Base-by-base conservation (phyloP, 1,140 invertebrate genomes). In the Drosophila trapezifrons region DNA sequence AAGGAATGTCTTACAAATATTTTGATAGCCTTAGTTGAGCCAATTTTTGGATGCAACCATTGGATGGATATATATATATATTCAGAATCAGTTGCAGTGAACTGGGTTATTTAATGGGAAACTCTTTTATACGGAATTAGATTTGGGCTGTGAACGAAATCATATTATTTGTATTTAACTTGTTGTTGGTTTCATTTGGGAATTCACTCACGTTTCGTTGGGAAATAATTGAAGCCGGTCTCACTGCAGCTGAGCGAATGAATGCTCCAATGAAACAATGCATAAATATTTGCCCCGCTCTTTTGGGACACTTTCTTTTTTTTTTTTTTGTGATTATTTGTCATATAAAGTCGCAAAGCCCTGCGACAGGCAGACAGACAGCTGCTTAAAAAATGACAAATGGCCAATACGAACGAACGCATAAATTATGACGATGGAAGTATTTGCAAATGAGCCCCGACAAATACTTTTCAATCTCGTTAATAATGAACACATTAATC, bases 361-460 rank as follows among this genome's bases (percentile, higher is more conserved):
- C 46, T 17, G 40, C 38, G 29, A 49, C 27, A 32, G 17, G 32
- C 40, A 42, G 22, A n/a, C 43, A 46, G 22, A 54, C 54, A 46
- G 25, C 47, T 63, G 58, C 49, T 45, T 37, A 32, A 62, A 32
- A 55, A 62, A 75, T 63, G 60, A 51, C 49, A 64, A 54, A 66
- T 49, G 55, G 75, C 49, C 65, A 37, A 52, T 29, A 52, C 6
- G 29, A 35, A 20, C 27, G 17, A 65, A 60, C 63, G 57, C 55
- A 70, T 59, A 64, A 75, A 70, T 76, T 38, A 66, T 58, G 63
- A 56, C 66, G 76, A 83, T 87, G 65, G 60, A 83, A 89, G 63
- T 79, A 76, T 89, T 87, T 87, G 83, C 80, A 51, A 57, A 40
- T 77, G 83, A 87, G 83, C 83, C 83, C 83, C 84, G 66, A 67